A percentile compares a stretch with the other conserved stretches of the same genome.
These are phyloP conservation scores for Nasonia giraulti DNA, from an alignment of 1,140 invertebrate genomes.

Conservation along the genomic window DNA sequence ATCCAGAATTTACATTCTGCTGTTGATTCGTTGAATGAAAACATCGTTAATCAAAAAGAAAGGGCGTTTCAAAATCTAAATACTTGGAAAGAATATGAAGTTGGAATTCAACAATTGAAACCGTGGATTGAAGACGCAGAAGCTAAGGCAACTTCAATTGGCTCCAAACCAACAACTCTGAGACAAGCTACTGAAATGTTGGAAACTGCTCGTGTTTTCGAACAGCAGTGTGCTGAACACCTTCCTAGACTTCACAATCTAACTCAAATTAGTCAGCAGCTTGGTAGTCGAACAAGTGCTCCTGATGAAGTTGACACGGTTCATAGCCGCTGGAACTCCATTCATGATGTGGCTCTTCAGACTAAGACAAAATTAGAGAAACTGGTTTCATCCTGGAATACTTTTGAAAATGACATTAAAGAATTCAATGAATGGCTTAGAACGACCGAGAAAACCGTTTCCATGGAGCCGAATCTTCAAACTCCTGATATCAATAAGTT, in stretches of 20 bases:
- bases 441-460: conserved; percentile 78
- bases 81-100: conserved; percentile 91
- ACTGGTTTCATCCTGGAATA: conserved; percentile 86
- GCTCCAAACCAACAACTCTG: conserved; percentile 84
- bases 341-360: conserved; percentile 84
- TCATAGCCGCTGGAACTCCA: conserved; percentile 84
- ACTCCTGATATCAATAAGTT: conserved; percentile 82
- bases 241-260: conserved; percentile 83
- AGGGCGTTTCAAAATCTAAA: conserved; percentile 84
- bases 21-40: conserved; percentile 81
- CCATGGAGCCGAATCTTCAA: conserved; percentile 76
- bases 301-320: conserved; percentile 89
- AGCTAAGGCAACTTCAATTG: conserved; percentile 80
- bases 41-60: conserved; percentile 82
- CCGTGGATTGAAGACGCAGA: conserved; percentile 93
- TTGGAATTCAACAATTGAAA: conserved; percentile 84
- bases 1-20: conserved; percentile 81
- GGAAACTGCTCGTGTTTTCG: conserved; percentile 80
- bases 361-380: conserved; percentile 85
- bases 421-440: conserved; percentile 85
- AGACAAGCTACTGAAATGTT: conserved; percentile 87
- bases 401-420: conserved; percentile 82
- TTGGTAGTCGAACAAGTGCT: conserved; percentile 82
- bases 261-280: conserved; percentile 82
- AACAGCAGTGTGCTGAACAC: conserved; percentile 85